A percentile compares a stretch with the other conserved stretches of the same genome.
Conservation (phyloP, 2,797 vertebrate species). For the Apogon hyalosoma region DNA sequence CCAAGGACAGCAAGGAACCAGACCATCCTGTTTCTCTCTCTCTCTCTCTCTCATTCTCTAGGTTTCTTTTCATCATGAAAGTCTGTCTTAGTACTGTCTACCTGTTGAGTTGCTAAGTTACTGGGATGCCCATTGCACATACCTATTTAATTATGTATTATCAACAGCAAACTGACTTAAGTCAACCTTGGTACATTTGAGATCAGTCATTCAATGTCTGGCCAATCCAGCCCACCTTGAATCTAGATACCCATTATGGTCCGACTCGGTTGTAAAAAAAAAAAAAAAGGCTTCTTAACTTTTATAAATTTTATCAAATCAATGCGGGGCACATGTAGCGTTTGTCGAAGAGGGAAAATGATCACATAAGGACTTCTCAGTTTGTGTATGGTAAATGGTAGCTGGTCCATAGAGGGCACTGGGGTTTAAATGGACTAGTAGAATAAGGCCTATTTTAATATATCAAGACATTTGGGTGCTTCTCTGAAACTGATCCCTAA, state of each 20-base stretch:
- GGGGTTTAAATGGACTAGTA: too few relatives aligned
- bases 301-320: background rate
- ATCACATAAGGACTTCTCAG: too few relatives aligned
- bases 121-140: slow-evolving; percentile 4
- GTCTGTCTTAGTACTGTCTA: slow-evolving; percentile 33
- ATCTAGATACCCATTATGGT: background rate
- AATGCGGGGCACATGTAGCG: too few relatives aligned
- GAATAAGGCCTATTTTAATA: too few relatives aligned
- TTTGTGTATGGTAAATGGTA: too few relatives aligned
- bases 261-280: background rate
- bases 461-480: too few relatives aligned
- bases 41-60: slow-evolving; percentile 16
- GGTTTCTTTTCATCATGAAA: slow-evolving; percentile 32
- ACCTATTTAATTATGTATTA: slow-evolving; percentile 2
- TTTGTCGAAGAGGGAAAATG: too few relatives aligned
- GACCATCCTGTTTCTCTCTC: slow-evolving; percentile 74
- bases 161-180: background rate
- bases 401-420: too few relatives aligned
- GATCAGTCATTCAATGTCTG: background rate
- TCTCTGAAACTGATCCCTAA: background rate
- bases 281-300: background rate
- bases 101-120: slow-evolving; percentile 23
- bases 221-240: background rate
- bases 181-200: background rate
- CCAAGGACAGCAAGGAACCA: slow-evolving; percentile 76